Percentiles rank a stretch among this genome's conserved stretches.
phyloP scores from a whole-genome alignment of 92 coral and sea anemone species.

The Epizoanthus ramosus region DNA sequence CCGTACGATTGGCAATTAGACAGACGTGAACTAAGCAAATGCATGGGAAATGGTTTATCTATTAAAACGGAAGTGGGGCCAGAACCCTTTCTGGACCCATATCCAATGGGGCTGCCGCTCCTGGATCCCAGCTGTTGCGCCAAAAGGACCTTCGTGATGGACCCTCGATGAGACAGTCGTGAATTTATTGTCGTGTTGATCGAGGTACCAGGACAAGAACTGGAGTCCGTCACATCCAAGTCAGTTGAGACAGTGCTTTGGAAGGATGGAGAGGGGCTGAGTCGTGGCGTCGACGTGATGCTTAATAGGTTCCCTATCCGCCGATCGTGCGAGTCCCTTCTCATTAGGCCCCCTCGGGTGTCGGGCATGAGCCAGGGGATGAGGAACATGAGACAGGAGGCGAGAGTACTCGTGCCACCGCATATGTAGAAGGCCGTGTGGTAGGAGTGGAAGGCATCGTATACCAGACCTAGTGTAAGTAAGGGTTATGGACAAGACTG shows the following conservation, averaged over 20 bases:
- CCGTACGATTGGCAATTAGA: background rate
- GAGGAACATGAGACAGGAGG: conserved; percentile 78
- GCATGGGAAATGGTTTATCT: background rate
- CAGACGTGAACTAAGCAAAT: background rate
- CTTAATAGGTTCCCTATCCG: conserved; percentile 60
- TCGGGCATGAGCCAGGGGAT: conserved; percentile 82
- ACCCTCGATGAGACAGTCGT: conserved; percentile 63
- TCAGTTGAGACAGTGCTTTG: background rate
- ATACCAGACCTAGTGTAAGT: conserved; percentile 65
- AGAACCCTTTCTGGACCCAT: background rate
- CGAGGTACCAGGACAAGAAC: conserved; percentile 40
- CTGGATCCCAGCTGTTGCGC: conserved; percentile 52
- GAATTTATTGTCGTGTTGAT: conserved; percentile 61
- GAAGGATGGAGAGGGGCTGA: background rate
- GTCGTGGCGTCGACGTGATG: background rate
- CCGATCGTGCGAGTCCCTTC: conserved; percentile 69
- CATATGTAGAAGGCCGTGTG: conserved; percentile 89
- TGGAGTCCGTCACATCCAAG: background rate
- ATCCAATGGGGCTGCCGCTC: background rate
- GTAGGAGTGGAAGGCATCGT: conserved; percentile 85
- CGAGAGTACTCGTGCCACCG: conserved; percentile 74
- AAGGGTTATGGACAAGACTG: no score
- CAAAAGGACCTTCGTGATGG: conserved; percentile 55
- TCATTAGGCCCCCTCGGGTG: conserved; percentile 50
- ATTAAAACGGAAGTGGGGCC: background rate